These are phyloP conservation scores for Ectropis grisescens DNA, from an alignment of 1,140 invertebrate genomes.

Conservation along the genomic window DNA sequence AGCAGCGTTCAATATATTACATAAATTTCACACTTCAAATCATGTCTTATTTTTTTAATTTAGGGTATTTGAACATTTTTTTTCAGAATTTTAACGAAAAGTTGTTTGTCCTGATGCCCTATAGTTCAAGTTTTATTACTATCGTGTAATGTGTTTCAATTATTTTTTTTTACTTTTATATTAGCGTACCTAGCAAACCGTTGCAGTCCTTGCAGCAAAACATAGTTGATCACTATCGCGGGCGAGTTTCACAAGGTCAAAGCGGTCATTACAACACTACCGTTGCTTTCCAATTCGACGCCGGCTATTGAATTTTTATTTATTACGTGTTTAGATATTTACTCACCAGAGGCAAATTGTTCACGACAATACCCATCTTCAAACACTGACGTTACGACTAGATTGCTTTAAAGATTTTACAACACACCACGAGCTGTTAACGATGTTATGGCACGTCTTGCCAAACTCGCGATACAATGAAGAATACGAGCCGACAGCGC, in stretches of 20 bases:
- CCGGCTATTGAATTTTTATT: constrained; percentile 30
- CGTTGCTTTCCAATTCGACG: constrained; percentile 58
- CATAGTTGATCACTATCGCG: constrained; percentile 51
- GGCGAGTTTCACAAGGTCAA: constrained; percentile 68
- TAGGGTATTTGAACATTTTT: too few relatives aligned
- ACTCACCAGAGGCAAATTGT: constrained; percentile 57
- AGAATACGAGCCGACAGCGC: constrained; percentile 23
- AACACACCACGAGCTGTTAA: constrained; percentile 26
- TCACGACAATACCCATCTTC: constrained; percentile 58
- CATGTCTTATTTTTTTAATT: too few relatives aligned
- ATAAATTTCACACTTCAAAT: too few relatives aligned
- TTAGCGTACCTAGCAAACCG: too few relatives aligned
- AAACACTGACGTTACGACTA: constrained; percentile 17
- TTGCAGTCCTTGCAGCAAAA: constrained; percentile 28
- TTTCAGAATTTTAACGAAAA: too few relatives aligned
- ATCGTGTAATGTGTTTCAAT: too few relatives aligned
- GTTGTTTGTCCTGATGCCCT: too few relatives aligned
- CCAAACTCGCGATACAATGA: constrained; percentile 41
- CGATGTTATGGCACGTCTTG: constrained; percentile 37
- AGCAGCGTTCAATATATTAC: too few relatives aligned
- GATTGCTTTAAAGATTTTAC: constrained; percentile 13
- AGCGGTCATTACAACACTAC: constrained; percentile 65
- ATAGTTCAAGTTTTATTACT: too few relatives aligned
- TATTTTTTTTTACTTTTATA: too few relatives aligned
- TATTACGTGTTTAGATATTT: too few relatives aligned